phyloP scores from a whole-genome alignment of 2,888 invertebrate species.

The Acanthosepion lycidas region DNA sequence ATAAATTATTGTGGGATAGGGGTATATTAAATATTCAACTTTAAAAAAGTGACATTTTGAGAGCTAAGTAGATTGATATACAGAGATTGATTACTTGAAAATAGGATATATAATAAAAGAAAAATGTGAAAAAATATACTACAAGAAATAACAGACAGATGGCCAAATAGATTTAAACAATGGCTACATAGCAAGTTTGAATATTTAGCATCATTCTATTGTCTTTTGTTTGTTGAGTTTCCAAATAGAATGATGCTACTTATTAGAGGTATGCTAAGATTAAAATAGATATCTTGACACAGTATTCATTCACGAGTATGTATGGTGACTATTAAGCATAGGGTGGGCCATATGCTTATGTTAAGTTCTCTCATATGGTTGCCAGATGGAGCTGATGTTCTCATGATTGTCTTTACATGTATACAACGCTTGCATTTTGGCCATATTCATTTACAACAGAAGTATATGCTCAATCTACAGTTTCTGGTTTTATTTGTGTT shows the following conservation, averaged over 20 bases:
- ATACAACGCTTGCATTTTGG: not conserved
- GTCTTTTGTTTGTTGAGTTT: not conserved
- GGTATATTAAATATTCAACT: no score
- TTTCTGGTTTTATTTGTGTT: not conserved
- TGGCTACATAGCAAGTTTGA: not conserved
- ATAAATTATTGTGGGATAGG: no score
- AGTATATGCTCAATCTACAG: not conserved
- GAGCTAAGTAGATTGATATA: no score
- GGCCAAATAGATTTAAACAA: not conserved
- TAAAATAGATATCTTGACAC: not conserved
- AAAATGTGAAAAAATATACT: not conserved
- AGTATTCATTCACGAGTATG: not conserved
- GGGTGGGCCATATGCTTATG: conserved; percentile 33
- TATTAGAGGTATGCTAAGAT: not conserved
- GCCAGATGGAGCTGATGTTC: not conserved
- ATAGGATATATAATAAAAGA: not conserved
- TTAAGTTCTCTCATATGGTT: not conserved
- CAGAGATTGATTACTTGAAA: not conserved
- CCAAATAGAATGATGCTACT: conserved; percentile 33
- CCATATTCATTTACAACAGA: not conserved
- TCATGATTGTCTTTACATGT: not conserved
- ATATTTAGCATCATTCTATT: not conserved
- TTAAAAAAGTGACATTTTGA: no score
- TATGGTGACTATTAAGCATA: not conserved
- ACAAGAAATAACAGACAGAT: not conserved